These are phyloP conservation scores for Cervus canadensis DNA, from an alignment of 2,113 vertebrate species.

Conservation along the genomic window DNA sequence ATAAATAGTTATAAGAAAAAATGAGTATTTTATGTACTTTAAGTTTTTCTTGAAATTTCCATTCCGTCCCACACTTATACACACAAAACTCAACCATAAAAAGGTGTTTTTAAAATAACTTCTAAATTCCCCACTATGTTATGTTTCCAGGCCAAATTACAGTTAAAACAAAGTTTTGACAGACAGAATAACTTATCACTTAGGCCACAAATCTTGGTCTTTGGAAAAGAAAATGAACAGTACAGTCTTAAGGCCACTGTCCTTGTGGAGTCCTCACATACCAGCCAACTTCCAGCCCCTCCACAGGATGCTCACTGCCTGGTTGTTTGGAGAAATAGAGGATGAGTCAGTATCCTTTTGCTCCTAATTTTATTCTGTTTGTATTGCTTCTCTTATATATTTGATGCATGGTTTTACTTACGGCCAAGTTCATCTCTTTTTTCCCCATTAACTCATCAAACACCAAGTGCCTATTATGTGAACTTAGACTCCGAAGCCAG, in stretches of 20 bases:
- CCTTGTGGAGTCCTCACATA: not conserved
- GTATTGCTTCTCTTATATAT: not conserved
- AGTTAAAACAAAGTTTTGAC: constrained; percentile 63
- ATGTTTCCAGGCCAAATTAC: constrained; percentile 63
- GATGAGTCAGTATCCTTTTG: not conserved
- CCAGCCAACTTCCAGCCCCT: not conserved
- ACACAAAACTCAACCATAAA: constrained; percentile 62
- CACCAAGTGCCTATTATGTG: not conserved
- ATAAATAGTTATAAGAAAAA: constrained; percentile 64
- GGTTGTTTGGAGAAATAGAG: not conserved
- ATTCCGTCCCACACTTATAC: constrained; percentile 59
- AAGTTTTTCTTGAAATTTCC: constrained; percentile 61
- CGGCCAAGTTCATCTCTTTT: not conserved
- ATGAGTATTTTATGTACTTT: constrained; percentile 59
- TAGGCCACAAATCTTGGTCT: constrained; percentile 39
- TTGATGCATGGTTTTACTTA: not conserved
- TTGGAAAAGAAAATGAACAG: not conserved
- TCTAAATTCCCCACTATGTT: constrained; percentile 53
- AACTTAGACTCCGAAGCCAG: not conserved
- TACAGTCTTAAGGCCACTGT: not conserved
- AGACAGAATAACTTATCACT: constrained; percentile 57
- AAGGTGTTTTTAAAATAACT: constrained; percentile 66
- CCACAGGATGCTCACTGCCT: not conserved
- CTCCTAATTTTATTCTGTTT: not conserved
- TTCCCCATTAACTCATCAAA: not conserved